phyloP scores from a whole-genome alignment of 1,140 invertebrate species.

The Pseudomyrmex sp. region DNA sequence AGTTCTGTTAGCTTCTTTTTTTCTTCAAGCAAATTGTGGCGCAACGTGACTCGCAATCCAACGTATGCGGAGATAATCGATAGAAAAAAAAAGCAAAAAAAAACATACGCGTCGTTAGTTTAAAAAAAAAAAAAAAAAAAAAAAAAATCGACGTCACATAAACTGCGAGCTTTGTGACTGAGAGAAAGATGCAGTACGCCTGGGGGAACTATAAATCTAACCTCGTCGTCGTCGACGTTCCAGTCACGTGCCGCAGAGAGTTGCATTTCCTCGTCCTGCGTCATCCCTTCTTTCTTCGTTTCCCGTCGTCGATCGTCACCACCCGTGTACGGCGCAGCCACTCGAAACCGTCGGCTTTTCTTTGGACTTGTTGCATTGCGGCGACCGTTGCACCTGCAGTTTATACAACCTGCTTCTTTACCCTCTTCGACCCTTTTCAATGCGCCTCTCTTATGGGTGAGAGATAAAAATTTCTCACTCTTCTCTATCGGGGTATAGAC shows the following conservation, averaged over 20 bases:
- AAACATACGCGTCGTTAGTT: no score
- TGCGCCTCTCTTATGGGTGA: no score
- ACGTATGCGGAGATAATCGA: no score
- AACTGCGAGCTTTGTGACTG: constrained; percentile 38
- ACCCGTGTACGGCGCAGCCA: background rate
- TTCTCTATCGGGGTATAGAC: background rate
- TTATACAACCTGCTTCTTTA: constrained; percentile 32
- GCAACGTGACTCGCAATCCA: no score
- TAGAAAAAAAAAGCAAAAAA: no score
- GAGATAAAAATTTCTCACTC: constrained; percentile 12
- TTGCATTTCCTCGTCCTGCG: constrained; percentile 2
- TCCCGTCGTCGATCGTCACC: constrained; percentile 20
- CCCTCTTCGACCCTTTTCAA: background rate
- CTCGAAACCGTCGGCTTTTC: constrained; percentile 33
- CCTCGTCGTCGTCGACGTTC: constrained; percentile 49
- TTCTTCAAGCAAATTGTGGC: no score
- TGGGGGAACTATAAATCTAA: constrained; percentile 55
- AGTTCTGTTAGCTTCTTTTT: no score
- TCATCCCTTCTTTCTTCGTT: background rate
- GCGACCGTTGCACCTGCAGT: constrained; percentile 36
- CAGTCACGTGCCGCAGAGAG: constrained; percentile 45
- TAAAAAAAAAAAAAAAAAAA: constrained; percentile 1
- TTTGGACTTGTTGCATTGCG: constrained; percentile 46
- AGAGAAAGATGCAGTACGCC: constrained; percentile 22
- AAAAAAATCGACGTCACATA: constrained; percentile 34